Evolutionary conservation across 2,888 invertebrate genomes (phyloP).

Genomic region (Tenthredo distinguenda): DNA sequence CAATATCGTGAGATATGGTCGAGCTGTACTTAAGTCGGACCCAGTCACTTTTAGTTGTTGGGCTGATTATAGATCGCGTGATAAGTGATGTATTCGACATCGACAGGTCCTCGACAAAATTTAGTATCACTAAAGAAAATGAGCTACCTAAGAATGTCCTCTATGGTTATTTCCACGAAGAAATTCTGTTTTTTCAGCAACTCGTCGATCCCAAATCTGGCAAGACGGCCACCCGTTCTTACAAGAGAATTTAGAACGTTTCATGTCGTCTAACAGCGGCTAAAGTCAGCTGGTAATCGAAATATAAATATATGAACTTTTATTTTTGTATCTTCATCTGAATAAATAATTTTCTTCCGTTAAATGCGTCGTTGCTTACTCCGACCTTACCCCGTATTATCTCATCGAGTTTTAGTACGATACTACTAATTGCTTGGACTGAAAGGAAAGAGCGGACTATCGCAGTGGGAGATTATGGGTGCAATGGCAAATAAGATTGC

Average conservation of each 20-base stretch:
- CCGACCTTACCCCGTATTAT: background rate
- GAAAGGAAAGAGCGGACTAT: background rate
- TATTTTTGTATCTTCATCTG: slow-evolving; percentile 11
- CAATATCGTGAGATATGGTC: background rate
- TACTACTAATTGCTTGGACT: background rate
- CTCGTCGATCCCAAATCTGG: slow-evolving; percentile 66
- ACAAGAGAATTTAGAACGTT: slow-evolving; percentile 68
- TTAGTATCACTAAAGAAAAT: background rate
- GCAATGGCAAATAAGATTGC: background rate
- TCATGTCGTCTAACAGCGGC: background rate
- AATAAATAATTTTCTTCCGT: slow-evolving; percentile 21
- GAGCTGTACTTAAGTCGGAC: background rate
- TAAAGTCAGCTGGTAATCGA: background rate
- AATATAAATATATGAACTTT: background rate
- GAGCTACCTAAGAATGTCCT: background rate
- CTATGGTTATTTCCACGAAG: background rate
- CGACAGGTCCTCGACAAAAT: background rate
- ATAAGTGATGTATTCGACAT: background rate
- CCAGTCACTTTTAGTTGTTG: background rate
- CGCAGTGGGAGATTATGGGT: background rate
- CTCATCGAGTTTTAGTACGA: background rate
- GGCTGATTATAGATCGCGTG: background rate
- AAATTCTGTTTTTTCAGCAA: slow-evolving; percentile 63
- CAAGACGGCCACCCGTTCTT: slow-evolving; percentile 68
- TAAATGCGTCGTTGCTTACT: background rate